A percentile compares a stretch with the other conserved stretches of the same genome.
Conservation (phyloP, 2,113 vertebrate genomes). For the Syrrhaptes paradoxus region DNA sequence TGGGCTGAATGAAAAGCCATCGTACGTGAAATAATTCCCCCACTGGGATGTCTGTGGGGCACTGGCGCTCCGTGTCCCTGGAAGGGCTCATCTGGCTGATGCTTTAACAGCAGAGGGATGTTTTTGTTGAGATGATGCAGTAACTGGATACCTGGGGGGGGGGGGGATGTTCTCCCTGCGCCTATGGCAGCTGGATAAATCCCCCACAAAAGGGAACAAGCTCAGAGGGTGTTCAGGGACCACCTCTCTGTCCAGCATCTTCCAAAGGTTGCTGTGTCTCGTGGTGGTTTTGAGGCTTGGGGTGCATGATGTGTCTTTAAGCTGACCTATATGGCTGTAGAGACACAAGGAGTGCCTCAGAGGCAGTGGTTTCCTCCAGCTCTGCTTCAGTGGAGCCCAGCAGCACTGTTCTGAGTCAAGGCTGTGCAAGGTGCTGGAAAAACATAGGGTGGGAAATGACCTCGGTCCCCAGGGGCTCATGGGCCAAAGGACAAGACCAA, state of each 20-base stretch:
- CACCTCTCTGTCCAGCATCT: background rate
- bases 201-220: background rate
- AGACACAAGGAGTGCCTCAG: accelerated
- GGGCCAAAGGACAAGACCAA: background rate
- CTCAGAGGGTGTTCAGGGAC: background rate
- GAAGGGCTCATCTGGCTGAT: background rate
- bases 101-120: background rate
- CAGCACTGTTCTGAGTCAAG: background rate
- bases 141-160: accelerated
- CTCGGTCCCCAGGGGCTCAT: background rate
- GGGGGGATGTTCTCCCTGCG: background rate
- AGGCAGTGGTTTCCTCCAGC: background rate
- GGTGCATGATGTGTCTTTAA: background rate
- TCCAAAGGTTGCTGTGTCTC: background rate
- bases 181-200: background rate
- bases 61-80: background rate
- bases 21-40: background rate
- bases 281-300: background rate
- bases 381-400: background rate
- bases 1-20: background rate
- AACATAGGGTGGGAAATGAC: background rate
- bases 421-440: background rate
- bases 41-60: background rate
- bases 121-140: background rate
- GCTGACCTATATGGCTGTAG: background rate